Evolutionary conservation across 2,888 invertebrate species (phyloP), one percentile per base, ranked within the genome.

Genomic region (Trachelus tabidus): DNA sequence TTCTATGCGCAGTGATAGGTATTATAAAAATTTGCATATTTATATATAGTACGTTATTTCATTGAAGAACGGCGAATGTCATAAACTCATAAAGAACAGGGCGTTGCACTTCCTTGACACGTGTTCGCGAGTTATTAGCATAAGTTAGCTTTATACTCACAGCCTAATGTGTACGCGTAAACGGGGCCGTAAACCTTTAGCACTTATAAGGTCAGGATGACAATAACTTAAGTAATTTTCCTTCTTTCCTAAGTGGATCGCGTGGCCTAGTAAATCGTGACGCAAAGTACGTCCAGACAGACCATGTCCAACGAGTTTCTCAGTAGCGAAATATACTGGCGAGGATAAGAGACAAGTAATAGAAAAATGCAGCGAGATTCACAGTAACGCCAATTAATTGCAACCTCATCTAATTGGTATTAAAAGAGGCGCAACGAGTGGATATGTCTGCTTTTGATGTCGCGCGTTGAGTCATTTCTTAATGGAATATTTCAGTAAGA

Each of bases 41-140:
- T 23, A 56, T 23, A 56, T 9, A 56, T 56, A 23, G 9, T 56
- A 56, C 56, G 9, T 56, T 56, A 23, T 56, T 23, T 56, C 56
- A 23, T 23, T 56, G 56, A 56, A 56, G 76, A 77, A 68, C 69
- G 30, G 75, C 78, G 30, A 34, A 76, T 68, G 75, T 34, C 68
- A 68, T 76, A 68, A 71, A 73, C 74, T 34, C 68, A 68, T 76
- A 68, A 68, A 73, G 69, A 40, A 76, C 81, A 85, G 86, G 85
- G 81, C 86, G 80, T 86, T 88, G 87, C 85, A 88, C 87, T 89
- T 86, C 81, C 83, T 83, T 82, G 85, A 85, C 86, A 85, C 81
- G 83, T 83, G 85, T 85, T 83, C 79, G 80, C 81, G 81, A 77
- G 79, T 81, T 83, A 89, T 89, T 89, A 89, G 87, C 86, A 86